Evolutionary conservation across 2,113 vertebrate species (phyloP).

Genomic region (Ageneiosus marmoratus): DNA sequence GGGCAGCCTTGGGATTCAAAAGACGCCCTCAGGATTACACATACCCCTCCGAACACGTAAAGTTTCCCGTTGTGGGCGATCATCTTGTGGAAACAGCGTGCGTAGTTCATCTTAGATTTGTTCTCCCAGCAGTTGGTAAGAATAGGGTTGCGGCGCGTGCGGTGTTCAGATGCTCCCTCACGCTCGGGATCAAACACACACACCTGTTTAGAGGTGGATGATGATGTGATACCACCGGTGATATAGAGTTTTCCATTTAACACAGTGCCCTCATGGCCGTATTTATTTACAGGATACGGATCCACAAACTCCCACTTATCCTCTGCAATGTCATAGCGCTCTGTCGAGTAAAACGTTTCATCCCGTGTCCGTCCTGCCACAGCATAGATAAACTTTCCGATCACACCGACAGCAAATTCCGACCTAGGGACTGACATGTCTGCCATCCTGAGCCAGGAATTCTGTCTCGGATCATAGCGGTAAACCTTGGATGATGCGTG

Average conservation of each 20-base stretch:
- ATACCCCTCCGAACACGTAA: conserved; percentile 97
- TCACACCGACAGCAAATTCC: conserved; percentile 96
- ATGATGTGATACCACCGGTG: conserved; percentile 97
- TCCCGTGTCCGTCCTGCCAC: conserved; percentile 96
- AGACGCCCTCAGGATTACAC: conserved; percentile 94
- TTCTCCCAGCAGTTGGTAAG: conserved; percentile 98
- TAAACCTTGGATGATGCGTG: conserved; percentile 98
- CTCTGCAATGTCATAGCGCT: conserved; percentile 94
- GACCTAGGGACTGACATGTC: conserved; percentile 98
- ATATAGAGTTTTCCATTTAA: conserved; percentile 92
- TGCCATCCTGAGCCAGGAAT: conserved; percentile 95
- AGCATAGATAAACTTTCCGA: conserved; percentile 93
- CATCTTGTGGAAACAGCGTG: conserved; percentile 99
- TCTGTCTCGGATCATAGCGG: conserved; percentile 95
- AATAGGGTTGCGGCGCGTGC: conserved; percentile 84
- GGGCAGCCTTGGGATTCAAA: conserved; percentile 99
- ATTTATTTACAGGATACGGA: conserved; percentile 98
- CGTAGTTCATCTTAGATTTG: conserved; percentile 99
- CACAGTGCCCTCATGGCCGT: conserved; percentile 95
- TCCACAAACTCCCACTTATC: conserved; percentile 98
- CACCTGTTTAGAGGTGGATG: conserved; percentile 97
- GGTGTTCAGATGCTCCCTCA: conserved; percentile 85
- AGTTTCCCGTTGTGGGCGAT: conserved; percentile 97
- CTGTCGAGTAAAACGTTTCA: conserved; percentile 97
- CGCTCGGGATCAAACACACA: conserved; percentile 96